These are phyloP conservation scores for Salvelinus alpinus DNA, from an alignment of 2,113 vertebrate genomes.

Conservation along the genomic window DNA sequence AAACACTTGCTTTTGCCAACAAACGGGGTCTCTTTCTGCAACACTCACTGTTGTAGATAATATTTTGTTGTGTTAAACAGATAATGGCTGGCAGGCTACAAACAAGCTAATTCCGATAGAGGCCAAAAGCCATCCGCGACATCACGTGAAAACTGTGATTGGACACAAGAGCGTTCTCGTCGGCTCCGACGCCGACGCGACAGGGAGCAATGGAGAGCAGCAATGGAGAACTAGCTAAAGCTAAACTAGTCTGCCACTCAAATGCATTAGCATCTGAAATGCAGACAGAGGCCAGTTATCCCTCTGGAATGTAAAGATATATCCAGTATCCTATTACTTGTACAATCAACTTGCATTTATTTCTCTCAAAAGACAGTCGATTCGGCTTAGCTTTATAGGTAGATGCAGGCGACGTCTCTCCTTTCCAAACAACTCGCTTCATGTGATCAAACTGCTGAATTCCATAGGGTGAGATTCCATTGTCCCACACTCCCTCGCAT, in stretches of 20 bases:
- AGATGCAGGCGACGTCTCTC: neutral
- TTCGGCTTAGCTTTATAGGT: neutral
- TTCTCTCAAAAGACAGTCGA: neutral
- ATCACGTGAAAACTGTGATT: constrained; percentile 40
- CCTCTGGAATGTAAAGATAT: neutral
- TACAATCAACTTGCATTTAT: neutral
- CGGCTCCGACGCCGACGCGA: constrained; percentile 19
- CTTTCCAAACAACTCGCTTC: constrained; percentile 7
- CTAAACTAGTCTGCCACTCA: constrained; percentile 5
- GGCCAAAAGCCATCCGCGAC: constrained; percentile 52
- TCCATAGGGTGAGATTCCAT: constrained; percentile 18
- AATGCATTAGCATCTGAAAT: neutral
- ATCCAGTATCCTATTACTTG: neutral
- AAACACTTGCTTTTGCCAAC: neutral
- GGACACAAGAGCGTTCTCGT: constrained; percentile 7
- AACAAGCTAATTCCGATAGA: constrained; percentile 11
- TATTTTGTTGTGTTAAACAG: constrained; percentile 25
- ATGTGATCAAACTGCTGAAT: neutral
- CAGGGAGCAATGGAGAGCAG: neutral
- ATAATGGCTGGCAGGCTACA: constrained; percentile 37
- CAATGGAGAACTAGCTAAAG: neutral
- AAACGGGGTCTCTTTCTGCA: neutral
- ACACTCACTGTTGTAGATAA: neutral
- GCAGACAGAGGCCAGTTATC: neutral
- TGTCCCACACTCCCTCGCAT: neutral